Base-by-base conservation (phyloP, 2,797 vertebrate species). In the Anniella stebbinsi region DNA sequence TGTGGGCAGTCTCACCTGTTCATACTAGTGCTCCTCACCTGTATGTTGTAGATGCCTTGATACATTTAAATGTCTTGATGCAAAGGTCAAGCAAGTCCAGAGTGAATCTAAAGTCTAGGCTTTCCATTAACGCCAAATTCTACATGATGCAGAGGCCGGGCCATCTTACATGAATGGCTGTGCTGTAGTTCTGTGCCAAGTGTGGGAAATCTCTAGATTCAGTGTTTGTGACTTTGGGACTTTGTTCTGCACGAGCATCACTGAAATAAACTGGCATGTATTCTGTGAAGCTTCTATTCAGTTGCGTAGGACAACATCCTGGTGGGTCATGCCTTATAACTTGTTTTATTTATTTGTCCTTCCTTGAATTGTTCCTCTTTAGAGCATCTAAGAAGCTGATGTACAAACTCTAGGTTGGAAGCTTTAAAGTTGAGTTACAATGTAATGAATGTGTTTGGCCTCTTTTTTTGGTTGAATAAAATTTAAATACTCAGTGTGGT, bases 71-170 rank as follows among this genome's bases (percentile, higher is more conserved):
- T 66, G 18, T 28, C 25, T 84, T 0, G 0, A 45, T 2, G 17
- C 36, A 76, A 72, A 15, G 67, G 86, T 0, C 2, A 66, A 2
- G 45, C 2, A 66, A 2, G 51, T 10, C 0, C n/a, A 10, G 0
- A 0, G 0, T 54, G 78, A 66, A 1, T 3, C 70, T 25, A 41
- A 77, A 1, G 17, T 4, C 77, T 72, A 83, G 54, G 23, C 92
- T 45, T 70, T 82, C 41, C n/a, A 30, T n/a, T 0, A 33, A 91
- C n/a, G 67, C 33, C 51, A 48, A 60, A 83, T 87, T 93, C 13
- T 13, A 75, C 1, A 0, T 41, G 23, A 0, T 36, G 25, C 38
- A n/a, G 80, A 0, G 51, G 33, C n/a, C 87, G 38, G n/a, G 23
- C 38, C 69, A 12, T 28, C 67, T 4, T 81, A 82, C 38, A 0